Conservation (phyloP, 2,888 invertebrate species). For the Rhimphoctona megacephalus region DNA sequence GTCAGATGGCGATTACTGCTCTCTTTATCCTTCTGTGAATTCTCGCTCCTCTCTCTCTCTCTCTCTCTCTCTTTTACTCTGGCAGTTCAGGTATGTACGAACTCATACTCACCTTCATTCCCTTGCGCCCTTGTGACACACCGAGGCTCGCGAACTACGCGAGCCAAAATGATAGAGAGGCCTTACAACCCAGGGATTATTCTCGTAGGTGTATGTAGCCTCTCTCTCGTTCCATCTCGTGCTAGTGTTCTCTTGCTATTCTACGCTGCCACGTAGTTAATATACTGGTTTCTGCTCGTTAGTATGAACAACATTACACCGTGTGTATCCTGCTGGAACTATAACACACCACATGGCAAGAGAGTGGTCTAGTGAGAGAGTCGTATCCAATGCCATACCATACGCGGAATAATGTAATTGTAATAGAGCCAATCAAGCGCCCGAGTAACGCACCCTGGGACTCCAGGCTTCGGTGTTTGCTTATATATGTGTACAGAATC, state of each 20-base stretch:
- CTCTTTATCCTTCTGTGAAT: background rate
- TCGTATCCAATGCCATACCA: conserved; percentile 44
- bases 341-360: conserved; percentile 33
- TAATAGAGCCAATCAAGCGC: conserved; percentile 71
- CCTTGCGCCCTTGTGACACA: conserved; percentile 53
- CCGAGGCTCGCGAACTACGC: conserved; percentile 59
- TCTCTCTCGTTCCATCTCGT: conserved; percentile 48
- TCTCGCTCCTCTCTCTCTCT: conserved; percentile 25
- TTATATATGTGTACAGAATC: background rate
- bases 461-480: conserved; percentile 31
- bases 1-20: conserved; percentile 12
- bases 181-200: conserved; percentile 55
- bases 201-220: conserved; percentile 35
- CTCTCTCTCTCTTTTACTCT: background rate
- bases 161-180: conserved; percentile 72
- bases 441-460: conserved; percentile 56
- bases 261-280: conserved; percentile 73
- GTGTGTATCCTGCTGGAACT: conserved; percentile 37
- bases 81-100: conserved; percentile 5
- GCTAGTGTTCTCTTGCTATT: conserved; percentile 55
- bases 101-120: conserved; percentile 39
- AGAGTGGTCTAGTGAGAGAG: conserved; percentile 36
- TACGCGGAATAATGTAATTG: conserved; percentile 71
- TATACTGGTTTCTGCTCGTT: conserved; percentile 82
- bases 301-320: conserved; percentile 78